Evolutionary conservation across 2,797 vertebrate species (phyloP), one percentile per base, ranked within the genome.

Genomic region (Calcarius lapponicus): DNA sequence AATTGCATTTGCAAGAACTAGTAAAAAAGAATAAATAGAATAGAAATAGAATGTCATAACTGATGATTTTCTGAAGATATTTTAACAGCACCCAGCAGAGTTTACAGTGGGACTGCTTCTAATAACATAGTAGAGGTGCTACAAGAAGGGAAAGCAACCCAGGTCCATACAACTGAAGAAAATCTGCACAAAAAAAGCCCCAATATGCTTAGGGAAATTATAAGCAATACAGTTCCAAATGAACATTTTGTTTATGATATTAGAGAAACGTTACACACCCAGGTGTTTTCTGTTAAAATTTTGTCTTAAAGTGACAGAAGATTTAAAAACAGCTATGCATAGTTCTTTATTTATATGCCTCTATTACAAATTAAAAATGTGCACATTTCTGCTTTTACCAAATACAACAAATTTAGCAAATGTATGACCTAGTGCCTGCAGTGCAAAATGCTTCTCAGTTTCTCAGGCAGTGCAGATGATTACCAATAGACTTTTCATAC

Each of bases 261-360:
- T 38, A 82, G 32, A 90, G 42, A 83, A 85, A 64, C 83, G 51
- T 75, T 76, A 73, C 43, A 87, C 6, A 80, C 81, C 42, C 62
- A 92, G 87, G 57, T 82, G 64, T 88, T 95, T 94, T 87, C 47
- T 72, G 29, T 61, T 78, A 66, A 43, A 62, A 78, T 69, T 88
- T 72, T 47, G 11, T 54, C 56, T 76, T 84, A 70, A 94, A 91
- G 48, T 65, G 51, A 22, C 48, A 43, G 43, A 80, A 86, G 36
- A 70, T 87, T 91, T 91, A 88, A 94, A 91, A 43, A 10, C 2
- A 26, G 11, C 28, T 71, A 34, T 1, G 6, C 11, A 45, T 50
- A 90, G 48, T 25, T 84, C 25, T 76, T 79, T 75, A 50, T 79
- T 76, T 47, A 61, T 74, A 51, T 74, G 38, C 22, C 18, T 81